A percentile compares a stretch with the other conserved stretches of the same genome.
phyloP scores from a whole-genome alignment of 2,113 vertebrate species.

The Pseudonaja textilis region DNA sequence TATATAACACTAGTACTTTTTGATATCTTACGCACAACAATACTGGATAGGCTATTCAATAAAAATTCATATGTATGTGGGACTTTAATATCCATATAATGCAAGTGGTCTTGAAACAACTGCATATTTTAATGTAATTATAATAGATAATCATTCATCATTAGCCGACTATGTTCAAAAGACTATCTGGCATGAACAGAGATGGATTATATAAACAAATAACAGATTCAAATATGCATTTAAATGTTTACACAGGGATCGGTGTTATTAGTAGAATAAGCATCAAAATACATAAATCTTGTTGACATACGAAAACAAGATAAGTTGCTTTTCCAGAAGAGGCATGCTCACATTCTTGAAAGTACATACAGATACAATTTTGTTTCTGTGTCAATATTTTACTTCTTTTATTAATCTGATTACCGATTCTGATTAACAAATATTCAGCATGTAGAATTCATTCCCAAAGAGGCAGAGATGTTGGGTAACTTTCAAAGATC shows the following conservation, averaged over 20 bases:
- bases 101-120: not conserved
- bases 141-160: not conserved
- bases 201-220: not conserved
- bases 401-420: not conserved
- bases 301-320: not conserved
- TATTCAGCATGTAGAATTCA: not conserved
- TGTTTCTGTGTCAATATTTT: not conserved
- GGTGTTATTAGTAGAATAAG: not conserved
- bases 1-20: not conserved
- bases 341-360: not conserved
- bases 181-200: not conserved
- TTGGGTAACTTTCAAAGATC: not conserved
- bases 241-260: not conserved
- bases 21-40: not conserved
- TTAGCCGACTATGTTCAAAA: not conserved
- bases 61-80: not conserved
- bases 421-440: not conserved
- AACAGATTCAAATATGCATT: not conserved
- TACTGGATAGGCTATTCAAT: not conserved
- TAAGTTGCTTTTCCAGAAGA: not conserved
- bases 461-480: not conserved
- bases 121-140: not conserved
- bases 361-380: not conserved
- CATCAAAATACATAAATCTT: not conserved
- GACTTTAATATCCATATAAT: not conserved